Evolutionary conservation across 2,888 invertebrate species (phyloP), one percentile per base, ranked within the genome.

Genomic region (Meandrusa payeni): DNA sequence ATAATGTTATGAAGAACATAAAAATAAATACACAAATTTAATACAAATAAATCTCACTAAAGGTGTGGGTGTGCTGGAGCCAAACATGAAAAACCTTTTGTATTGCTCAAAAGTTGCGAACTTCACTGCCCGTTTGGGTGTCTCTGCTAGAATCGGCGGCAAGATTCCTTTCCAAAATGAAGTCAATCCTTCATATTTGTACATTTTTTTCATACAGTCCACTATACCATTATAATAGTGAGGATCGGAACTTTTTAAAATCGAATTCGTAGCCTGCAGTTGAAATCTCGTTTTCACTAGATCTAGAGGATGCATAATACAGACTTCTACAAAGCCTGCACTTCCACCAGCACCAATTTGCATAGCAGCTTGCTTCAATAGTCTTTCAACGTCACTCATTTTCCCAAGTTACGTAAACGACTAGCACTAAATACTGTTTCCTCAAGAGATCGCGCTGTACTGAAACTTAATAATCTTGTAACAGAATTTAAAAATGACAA

Each of bases 271-370:
- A 2, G 79, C 59, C 51, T 87, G 87, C 20, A 86, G 55, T 50
- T 87, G 87, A 37, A 87, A 49, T 56, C 98, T 90, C 1, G 98
- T 98, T 85, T 98, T 98, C 1, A 98, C 92, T 46, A 98, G 89
- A 79, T 98, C 98, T 69, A 98, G 82, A 0, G 98, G 98, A 81
- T 98, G 97, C 97, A 98, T 98, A 37, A 97, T 93, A 72, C 95
- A 96, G 48, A 97, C 96, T 90, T 98, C 97, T 33, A 97, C 91
- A 77, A 98, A 97, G 73, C 95, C 96, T 60, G 97, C 97, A 53
- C 95, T 95, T 41, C 97, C 97, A 48, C 97, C 97, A 48, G 97
- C 93, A 32, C 92, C 93, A 59, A 95, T 91, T 85, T 96, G 95
- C 81, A 95, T 93, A 0, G 90, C 91, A 40, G 93, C 94, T 74